Evolutionary conservation across 2,797 vertebrate genomes (phyloP).

Genomic region (Lepilemur septentrionalis): DNA sequence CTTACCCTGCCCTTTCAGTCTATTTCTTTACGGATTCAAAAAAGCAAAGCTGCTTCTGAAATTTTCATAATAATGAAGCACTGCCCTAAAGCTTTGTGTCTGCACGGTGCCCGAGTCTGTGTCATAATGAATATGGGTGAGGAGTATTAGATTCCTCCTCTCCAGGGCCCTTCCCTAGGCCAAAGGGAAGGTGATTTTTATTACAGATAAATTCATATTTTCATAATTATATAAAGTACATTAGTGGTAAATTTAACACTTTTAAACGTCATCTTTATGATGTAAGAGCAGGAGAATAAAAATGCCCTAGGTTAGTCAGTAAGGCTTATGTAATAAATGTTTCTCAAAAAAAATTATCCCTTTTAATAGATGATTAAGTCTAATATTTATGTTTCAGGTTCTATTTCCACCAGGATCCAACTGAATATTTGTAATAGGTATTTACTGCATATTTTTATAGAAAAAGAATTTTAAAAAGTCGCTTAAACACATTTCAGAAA

Average conservation of each 20-base stretch:
- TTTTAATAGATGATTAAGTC: not conserved
- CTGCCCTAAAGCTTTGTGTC: not conserved
- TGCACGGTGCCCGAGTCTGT: not conserved
- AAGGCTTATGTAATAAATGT: not conserved
- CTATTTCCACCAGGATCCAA: not conserved
- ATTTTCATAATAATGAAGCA: not conserved
- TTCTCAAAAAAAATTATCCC: not conserved
- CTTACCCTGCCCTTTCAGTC: not conserved
- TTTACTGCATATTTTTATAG: not conserved
- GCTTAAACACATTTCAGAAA: conserved; percentile 29
- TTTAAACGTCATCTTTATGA: not conserved
- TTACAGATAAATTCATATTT: not conserved
- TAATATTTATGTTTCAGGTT: not conserved
- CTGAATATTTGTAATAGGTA: not conserved
- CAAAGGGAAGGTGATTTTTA: not conserved
- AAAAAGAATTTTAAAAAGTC: not conserved
- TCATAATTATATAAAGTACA: not conserved
- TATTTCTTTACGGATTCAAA: not conserved
- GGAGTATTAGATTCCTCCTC: not conserved
- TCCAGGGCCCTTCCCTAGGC: not conserved
- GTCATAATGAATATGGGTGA: not conserved
- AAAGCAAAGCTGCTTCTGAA: not conserved
- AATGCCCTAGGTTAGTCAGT: not conserved
- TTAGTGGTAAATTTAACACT: not conserved
- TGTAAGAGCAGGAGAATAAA: not conserved